phyloP scores from a whole-genome alignment of 2,797 vertebrate genomes.

The Eulemur albifrons region DNA sequence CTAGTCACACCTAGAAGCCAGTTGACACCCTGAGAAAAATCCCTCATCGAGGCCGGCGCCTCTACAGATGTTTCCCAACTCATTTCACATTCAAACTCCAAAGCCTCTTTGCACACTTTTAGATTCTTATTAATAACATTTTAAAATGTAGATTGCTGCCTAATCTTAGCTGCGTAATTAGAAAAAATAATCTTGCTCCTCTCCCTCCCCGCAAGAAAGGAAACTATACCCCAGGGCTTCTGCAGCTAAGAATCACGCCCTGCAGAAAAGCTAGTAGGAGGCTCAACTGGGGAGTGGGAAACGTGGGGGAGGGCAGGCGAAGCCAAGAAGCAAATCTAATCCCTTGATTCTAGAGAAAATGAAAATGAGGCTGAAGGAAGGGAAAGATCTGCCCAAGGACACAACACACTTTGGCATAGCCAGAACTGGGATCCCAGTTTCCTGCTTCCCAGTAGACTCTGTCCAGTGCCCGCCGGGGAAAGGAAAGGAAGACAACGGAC shows the following conservation, averaged over 20 bases:
- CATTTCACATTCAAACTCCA: constrained; percentile 82
- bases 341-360: constrained; percentile 15
- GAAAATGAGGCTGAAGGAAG: background rate
- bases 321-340: constrained; percentile 7
- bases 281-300: background rate
- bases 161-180: constrained; percentile 86
- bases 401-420: background rate
- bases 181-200: constrained; percentile 83
- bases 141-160: constrained; percentile 85
- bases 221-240: constrained; percentile 80
- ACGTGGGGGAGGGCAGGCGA: background rate
- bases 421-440: background rate
- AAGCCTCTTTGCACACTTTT: constrained; percentile 81
- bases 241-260: constrained; percentile 77
- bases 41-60: constrained; percentile 66
- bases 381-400: background rate
- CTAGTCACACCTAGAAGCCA: constrained; percentile 41
- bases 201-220: constrained; percentile 79
- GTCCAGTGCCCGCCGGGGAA: background rate
- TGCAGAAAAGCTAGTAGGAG: constrained; percentile 65
- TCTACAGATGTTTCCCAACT: constrained; percentile 80
- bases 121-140: constrained; percentile 85
- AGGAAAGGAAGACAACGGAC: background rate
- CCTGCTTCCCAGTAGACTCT: background rate
- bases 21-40: constrained; percentile 61